A percentile compares a stretch with the other conserved stretches of the same genome.
phyloP scores from a whole-genome alignment of 1,140 invertebrate species.

The Ostrea edulis region DNA sequence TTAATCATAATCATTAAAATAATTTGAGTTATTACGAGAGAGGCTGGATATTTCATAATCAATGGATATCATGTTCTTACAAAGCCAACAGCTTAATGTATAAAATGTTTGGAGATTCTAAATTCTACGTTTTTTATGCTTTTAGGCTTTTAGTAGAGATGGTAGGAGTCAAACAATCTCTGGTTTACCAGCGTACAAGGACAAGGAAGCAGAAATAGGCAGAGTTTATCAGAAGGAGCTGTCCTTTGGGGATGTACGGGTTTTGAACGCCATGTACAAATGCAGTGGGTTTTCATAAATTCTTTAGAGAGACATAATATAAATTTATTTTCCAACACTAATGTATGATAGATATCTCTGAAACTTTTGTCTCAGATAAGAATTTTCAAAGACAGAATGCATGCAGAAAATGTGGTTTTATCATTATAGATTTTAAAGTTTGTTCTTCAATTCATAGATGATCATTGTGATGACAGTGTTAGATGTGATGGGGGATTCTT shows the following conservation, averaged over 20 bases:
- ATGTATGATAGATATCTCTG: not conserved
- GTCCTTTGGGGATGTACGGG: conserved; percentile 64
- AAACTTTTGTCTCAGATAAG: not conserved
- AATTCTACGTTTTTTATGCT: too few relatives aligned
- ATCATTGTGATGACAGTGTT: conserved; percentile 58
- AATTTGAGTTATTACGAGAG: too few relatives aligned
- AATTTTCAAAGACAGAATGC: not conserved
- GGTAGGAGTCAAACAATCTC: conserved; percentile 63
- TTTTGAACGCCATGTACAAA: conserved; percentile 64
- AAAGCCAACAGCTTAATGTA: too few relatives aligned
- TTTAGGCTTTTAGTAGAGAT: conserved; percentile 62
- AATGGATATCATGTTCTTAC: too few relatives aligned
- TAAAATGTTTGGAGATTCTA: too few relatives aligned
- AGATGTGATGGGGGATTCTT: conserved; percentile 65
- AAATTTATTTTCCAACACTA: not conserved
- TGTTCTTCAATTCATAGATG: conserved; percentile 46
- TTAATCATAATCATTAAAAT: too few relatives aligned
- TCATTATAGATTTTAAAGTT: not conserved
- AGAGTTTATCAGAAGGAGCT: conserved; percentile 63
- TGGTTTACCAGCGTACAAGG: conserved; percentile 46
- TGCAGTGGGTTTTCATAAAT: conserved; percentile 54
- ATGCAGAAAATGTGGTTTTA: not conserved
- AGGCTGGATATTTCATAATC: too few relatives aligned
- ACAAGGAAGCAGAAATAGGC: conserved; percentile 61
- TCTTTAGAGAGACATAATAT: not conserved